Conservation (phyloP, 1,140 invertebrate genomes). For the Holcopasites calliopsidis region DNA sequence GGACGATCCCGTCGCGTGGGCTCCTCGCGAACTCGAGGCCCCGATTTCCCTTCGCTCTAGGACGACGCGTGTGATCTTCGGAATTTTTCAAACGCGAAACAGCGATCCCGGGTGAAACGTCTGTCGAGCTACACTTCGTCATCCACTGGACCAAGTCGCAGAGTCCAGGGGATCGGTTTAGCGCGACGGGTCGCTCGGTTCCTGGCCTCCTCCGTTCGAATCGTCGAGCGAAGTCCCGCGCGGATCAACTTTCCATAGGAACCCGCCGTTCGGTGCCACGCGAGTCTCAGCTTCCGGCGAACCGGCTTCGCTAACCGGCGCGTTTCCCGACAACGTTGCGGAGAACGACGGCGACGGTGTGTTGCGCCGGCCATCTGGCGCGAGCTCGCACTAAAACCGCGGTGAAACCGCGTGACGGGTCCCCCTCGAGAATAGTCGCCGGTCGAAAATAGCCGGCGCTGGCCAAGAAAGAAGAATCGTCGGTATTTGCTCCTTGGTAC, state of each 20-base stretch:
- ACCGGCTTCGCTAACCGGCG: constrained; percentile 43
- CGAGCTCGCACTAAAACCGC: constrained; percentile 72
- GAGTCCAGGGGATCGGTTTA: background rate
- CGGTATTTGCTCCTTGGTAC: constrained; percentile 52
- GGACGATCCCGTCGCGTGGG: background rate
- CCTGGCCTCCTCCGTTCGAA: no score
- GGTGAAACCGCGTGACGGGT: constrained; percentile 74
- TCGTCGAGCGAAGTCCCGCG: no score
- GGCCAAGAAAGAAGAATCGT: constrained; percentile 72
- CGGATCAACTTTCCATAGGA: no score
- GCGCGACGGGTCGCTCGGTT: background rate
- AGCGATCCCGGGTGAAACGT: no score
- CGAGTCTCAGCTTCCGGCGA: constrained; percentile 16
- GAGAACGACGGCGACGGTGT: constrained; percentile 51
- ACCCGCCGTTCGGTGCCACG: background rate
- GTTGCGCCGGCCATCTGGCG: constrained; percentile 72
- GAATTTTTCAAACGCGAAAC: no score
- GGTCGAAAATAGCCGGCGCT: constrained; percentile 76
- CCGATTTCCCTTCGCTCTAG: no score
- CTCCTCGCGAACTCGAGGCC: background rate
- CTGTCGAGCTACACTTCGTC: background rate
- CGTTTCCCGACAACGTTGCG: constrained; percentile 46
- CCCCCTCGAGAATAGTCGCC: constrained; percentile 77
- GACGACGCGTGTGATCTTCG: no score
- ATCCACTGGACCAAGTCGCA: background rate